These are phyloP conservation scores for Aradus depressus DNA, from an alignment of 2,888 invertebrate species.

Conservation along the genomic window DNA sequence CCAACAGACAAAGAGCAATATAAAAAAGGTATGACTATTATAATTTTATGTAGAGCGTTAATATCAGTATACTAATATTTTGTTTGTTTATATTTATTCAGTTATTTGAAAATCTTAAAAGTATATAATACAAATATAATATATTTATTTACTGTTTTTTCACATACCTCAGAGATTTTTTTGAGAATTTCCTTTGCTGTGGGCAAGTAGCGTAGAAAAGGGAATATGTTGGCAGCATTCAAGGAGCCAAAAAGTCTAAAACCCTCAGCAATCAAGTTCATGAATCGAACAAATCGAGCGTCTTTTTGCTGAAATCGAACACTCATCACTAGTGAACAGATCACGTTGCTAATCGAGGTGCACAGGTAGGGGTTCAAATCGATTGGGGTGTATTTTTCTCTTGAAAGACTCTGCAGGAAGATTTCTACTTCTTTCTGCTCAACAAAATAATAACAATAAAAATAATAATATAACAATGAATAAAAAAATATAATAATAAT, in stretches of 20 bases:
- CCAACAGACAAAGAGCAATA: no score
- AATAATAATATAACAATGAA: background rate
- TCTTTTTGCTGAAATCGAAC: constrained; percentile 71
- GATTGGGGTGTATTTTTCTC: constrained; percentile 53
- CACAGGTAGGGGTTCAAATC: constrained; percentile 66
- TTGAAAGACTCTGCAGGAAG: constrained; percentile 53
- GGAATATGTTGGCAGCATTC: constrained; percentile 72
- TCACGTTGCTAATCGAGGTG: constrained; percentile 77
- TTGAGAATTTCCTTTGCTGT: constrained; percentile 41
- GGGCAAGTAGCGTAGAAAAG: constrained; percentile 56
- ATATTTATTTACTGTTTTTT: background rate
- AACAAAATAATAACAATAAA: constrained; percentile 29
- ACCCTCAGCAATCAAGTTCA: constrained; percentile 81
- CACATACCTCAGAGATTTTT: constrained; percentile 44
- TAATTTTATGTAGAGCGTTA: no score
- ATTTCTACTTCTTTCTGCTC: constrained; percentile 62
- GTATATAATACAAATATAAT: background rate
- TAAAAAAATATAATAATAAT: background rate
- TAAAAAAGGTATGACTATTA: no score
- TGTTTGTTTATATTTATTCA: no score
- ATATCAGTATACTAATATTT: no score
- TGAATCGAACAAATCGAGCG: constrained; percentile 62
- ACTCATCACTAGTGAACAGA: constrained; percentile 83
- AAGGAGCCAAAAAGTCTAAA: constrained; percentile 77
- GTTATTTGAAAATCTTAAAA: no score